Conservation (phyloP, 2,797 vertebrate species). For the Dryobates pubescens region DNA sequence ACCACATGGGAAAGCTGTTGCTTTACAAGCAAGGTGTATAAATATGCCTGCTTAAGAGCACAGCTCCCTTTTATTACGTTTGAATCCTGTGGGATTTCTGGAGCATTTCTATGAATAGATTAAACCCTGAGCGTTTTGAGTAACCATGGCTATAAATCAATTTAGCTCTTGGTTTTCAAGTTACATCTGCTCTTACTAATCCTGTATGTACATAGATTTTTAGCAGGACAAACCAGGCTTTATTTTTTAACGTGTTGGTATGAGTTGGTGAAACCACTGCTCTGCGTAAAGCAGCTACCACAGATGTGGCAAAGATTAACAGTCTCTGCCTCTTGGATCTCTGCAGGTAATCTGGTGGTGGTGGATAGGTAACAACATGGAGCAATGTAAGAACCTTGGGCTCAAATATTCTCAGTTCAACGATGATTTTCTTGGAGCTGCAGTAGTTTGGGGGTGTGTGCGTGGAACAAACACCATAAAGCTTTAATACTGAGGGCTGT, state of each 20-base stretch:
- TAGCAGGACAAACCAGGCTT: neutral
- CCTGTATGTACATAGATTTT: neutral
- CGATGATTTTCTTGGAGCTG: neutral
- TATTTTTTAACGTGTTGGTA: neutral
- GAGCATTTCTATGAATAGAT: conserved; percentile 71
- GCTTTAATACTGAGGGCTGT: neutral
- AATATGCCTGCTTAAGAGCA: conserved; percentile 50
- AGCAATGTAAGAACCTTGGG: rapidly evolving
- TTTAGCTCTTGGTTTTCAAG: conserved; percentile 48
- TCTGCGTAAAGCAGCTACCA: neutral
- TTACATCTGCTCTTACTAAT: conserved; percentile 49
- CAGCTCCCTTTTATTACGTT: conserved; percentile 39
- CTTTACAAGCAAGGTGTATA: conserved; percentile 62
- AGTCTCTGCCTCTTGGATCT: neutral
- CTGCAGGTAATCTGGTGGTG: neutral
- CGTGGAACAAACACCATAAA: too few relatives aligned
- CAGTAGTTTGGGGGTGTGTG: neutral
- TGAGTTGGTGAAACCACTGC: neutral
- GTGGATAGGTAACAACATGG: rapidly evolving
- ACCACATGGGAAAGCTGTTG: conserved; percentile 29
- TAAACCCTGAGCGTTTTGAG: conserved; percentile 66
- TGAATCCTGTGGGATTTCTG: conserved; percentile 72
- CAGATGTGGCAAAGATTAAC: rapidly evolving
- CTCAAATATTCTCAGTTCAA: neutral
- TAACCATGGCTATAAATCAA: conserved; percentile 69